Conservation (phyloP, 2,797 vertebrate genomes). For the Nothura maculosa region DNA sequence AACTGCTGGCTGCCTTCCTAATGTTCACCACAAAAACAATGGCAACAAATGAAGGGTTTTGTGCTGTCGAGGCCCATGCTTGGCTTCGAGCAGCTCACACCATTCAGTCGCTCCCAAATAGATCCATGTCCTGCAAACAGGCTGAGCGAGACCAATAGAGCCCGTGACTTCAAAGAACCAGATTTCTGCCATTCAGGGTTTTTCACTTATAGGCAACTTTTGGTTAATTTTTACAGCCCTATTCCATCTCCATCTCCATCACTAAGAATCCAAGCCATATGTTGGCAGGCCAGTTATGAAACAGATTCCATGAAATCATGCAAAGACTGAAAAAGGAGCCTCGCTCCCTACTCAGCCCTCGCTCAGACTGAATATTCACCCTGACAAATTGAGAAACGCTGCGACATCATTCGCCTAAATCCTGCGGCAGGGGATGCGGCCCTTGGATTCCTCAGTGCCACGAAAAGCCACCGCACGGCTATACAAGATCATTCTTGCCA, state of each 20-base stretch:
- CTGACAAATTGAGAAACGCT: neutral
- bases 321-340: neutral
- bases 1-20: neutral
- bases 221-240: neutral
- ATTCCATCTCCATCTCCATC: neutral
- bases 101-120: neutral
- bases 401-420: neutral
- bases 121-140: neutral
- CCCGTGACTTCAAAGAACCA: rapidly evolving
- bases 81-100: neutral
- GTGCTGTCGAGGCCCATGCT: neutral
- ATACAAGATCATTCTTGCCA: neutral
- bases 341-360: neutral
- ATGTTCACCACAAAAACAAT: neutral
- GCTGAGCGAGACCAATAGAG: neutral
- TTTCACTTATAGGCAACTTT: neutral
- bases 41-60: neutral
- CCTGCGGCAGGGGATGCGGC: neutral
- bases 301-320: neutral
- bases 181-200: neutral
- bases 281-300: neutral
- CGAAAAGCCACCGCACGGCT: neutral
- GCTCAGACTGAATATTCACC: neutral
- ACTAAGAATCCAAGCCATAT: neutral
- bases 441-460: neutral